Percentiles rank a stretch among this genome's conserved stretches.
These are phyloP conservation scores for Hippoglossus stenolepis DNA, from an alignment of 2,113 vertebrate genomes.

Conservation along the genomic window DNA sequence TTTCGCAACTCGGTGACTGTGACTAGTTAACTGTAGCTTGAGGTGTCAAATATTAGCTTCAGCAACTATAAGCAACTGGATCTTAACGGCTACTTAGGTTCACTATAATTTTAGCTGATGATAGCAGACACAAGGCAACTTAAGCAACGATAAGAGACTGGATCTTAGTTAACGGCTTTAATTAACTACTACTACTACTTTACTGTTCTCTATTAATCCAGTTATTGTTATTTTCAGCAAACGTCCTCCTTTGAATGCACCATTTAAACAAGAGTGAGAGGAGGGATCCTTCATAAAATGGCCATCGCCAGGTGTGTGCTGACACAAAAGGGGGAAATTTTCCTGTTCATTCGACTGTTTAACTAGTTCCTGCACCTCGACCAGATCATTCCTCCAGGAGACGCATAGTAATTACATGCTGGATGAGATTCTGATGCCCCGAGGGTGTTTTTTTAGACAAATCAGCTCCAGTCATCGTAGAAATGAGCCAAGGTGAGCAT, in stretches of 20 bases:
- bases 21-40: background rate
- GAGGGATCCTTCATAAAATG: background rate
- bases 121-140: too few relatives aligned
- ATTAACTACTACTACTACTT: background rate
- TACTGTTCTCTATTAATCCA: background rate
- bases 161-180: too few relatives aligned
- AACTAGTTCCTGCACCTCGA: constrained; percentile 55
- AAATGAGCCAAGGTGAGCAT: constrained; percentile 63
- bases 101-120: background rate
- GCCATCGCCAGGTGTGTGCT: constrained; percentile 27
- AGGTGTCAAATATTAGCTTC: background rate
- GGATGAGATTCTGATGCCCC: constrained; percentile 51
- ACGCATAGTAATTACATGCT: constrained; percentile 61
- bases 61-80: background rate
- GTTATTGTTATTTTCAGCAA: background rate
- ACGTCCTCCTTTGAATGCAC: background rate
- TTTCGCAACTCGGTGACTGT: background rate
- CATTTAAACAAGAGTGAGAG: background rate
- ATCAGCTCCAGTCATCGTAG: constrained; percentile 48
- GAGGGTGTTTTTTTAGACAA: constrained; percentile 28
- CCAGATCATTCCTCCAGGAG: constrained; percentile 54
- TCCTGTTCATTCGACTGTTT: constrained; percentile 40
- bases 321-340: constrained; percentile 9
- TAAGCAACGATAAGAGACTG: too few relatives aligned
- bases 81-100: background rate